Conservation (phyloP, 2,113 vertebrate genomes). For the Brachypteracias leptosomus region DNA sequence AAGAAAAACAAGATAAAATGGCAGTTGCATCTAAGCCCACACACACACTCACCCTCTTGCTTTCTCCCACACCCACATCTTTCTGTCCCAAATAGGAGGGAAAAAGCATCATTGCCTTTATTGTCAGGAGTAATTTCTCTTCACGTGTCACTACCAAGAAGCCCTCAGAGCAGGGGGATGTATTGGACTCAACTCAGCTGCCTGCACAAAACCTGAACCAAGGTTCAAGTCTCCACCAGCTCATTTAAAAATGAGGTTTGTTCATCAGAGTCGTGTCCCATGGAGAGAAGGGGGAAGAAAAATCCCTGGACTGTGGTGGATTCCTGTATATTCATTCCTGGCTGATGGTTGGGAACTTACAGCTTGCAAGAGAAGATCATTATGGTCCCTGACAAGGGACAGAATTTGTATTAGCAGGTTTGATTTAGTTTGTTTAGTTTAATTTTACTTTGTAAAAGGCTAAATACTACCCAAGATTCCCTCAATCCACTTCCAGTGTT, state of each 20-base stretch:
- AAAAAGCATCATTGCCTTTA: not conserved
- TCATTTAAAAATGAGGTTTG: not conserved
- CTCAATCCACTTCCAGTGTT: not conserved
- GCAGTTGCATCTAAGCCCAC: not conserved
- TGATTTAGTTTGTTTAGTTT: not conserved
- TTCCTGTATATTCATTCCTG: not conserved
- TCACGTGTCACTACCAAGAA: not conserved
- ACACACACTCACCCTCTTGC: not conserved
- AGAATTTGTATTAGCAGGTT: not conserved
- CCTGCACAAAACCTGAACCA: too few species aligned
- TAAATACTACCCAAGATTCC: not conserved
- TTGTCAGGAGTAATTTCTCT: constrained; percentile 27
- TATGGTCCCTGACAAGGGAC: not conserved
- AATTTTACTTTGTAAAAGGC: not conserved
- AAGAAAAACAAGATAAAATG: constrained; percentile 29
- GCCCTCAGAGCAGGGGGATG: not conserved
- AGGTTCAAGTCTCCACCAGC: too few species aligned
- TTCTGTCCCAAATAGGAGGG: not conserved
- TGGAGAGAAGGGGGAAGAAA: not conserved
- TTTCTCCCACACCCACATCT: constrained; percentile 16
- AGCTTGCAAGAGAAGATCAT: not conserved
- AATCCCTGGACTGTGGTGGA: not conserved
- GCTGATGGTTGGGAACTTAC: not conserved
- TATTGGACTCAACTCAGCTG: not conserved
- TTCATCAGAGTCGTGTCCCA: not conserved